phyloP scores from a whole-genome alignment of 2,113 vertebrate genomes.

The Vidua chalybeata region DNA sequence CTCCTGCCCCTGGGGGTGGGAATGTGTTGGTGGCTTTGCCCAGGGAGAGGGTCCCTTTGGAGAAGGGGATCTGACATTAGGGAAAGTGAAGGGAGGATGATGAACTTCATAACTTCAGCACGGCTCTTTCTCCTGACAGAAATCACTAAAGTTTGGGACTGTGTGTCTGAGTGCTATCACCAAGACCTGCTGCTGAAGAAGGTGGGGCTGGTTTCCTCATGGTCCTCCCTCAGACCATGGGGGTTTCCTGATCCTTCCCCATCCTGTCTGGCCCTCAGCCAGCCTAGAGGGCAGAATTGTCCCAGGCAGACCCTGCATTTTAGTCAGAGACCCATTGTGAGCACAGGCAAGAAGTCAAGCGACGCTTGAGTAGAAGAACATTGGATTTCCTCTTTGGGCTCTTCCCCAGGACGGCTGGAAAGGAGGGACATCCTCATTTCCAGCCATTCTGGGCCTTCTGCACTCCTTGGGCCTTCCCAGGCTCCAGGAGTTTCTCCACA shows the following conservation, averaged over 20 bases:
- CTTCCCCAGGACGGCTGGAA: background rate
- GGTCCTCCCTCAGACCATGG: background rate
- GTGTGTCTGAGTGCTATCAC: background rate
- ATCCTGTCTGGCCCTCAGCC: background rate
- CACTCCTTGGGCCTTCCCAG: background rate
- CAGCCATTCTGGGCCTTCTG: background rate
- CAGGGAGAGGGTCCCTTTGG: background rate
- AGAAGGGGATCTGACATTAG: background rate
- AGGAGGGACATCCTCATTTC: background rate
- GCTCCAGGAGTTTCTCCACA: background rate
- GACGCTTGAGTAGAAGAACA: rapidly evolving
- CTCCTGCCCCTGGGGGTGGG: background rate
- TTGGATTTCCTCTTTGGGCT: background rate
- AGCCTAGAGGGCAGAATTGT: background rate
- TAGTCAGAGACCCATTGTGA: background rate
- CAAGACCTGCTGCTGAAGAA: background rate
- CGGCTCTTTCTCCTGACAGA: background rate
- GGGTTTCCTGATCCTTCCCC: background rate
- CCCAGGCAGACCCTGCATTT: background rate
- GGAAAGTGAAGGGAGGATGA: background rate
- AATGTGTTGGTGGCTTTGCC: background rate
- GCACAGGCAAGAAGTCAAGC: background rate
- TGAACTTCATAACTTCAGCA: background rate
- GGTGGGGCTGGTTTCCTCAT: background rate
- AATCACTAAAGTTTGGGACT: background rate